Conservation (phyloP, 2,888 invertebrate genomes). For the Galeruca laticollis region DNA sequence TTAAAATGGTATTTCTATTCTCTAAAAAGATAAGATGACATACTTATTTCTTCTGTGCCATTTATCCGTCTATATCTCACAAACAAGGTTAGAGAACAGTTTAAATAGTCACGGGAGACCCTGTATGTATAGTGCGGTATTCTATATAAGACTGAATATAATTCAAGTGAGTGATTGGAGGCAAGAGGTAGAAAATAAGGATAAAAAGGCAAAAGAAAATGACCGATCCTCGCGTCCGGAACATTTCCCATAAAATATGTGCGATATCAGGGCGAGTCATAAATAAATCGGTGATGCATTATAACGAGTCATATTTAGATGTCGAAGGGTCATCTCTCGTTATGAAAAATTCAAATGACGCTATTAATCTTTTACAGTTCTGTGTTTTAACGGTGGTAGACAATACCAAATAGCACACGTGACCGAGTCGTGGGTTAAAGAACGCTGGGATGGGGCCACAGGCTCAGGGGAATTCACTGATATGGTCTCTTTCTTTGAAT, state of each 20-base stretch:
- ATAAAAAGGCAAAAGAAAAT: conserved; percentile 37
- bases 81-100: no score
- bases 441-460: conserved; percentile 51
- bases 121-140: neutral
- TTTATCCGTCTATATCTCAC: no score
- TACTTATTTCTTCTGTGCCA: no score
- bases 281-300: conserved; percentile 57
- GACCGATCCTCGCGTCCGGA: conserved; percentile 26
- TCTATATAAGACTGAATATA: neutral
- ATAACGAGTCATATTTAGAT: conserved; percentile 60
- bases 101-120: no score
- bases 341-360: conserved; percentile 66
- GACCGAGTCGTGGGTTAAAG: conserved; percentile 56
- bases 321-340: conserved; percentile 61
- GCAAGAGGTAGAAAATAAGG: conserved; percentile 23
- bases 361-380: conserved; percentile 65
- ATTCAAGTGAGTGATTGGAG: conserved; percentile 10
- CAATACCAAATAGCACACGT: conserved; percentile 64
- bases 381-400: conserved; percentile 64
- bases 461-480: conserved; percentile 60
- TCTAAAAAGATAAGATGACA: no score
- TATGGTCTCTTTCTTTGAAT: conserved; percentile 63
- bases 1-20: no score
- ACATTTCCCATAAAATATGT: conserved; percentile 41
- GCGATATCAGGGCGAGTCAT: conserved; percentile 54